Base-by-base conservation (phyloP, 2,888 invertebrate genomes). In the Eupithecia vulgata region DNA sequence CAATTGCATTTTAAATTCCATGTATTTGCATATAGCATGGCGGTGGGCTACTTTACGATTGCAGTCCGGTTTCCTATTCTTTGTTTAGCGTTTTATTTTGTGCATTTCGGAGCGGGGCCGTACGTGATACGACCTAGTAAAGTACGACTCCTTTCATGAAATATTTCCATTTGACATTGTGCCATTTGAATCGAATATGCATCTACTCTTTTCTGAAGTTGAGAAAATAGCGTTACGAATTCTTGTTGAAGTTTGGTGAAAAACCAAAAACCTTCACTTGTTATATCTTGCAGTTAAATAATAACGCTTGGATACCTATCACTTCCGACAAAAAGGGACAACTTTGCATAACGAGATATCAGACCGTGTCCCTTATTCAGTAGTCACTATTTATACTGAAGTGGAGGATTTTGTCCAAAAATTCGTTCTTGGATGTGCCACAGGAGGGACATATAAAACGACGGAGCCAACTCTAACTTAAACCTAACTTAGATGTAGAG, bases 51-150 rank as follows among this genome's bases (percentile, higher is more conserved):
- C 88, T 90, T 89, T 88, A 90, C 89, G 86, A 88, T 85, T 87
- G 86, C 87, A 86, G 82, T 83, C 80, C 82, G 77, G 86, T 85
- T 87, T 86, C 86, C 86, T 89, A 88, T 88, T 90, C 90, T 89
- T 88, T 87, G 89, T 88, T 88, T 84, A 85, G 81, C 83, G 87
- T 88, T 92, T 90, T 91, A 91, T 91, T 88, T 87, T 85, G 88
- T 88, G 89, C 87, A 90, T 91, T 90, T 87, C 82, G 85, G 81
- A 90, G 86, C 80, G 85, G 81, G 82, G 83, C 82, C 81, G 84
- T 84, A 89, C 90, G 90, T 89, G 91, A 89, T 88, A 90, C 88
- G 83, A 81, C 83, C 80, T 81, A 84, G 82, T 82, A 79, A 83
- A 81, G 79, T 82, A 79, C 83, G 82, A 78, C 81, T 85, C 83